A percentile compares a stretch with the other conserved stretches of the same genome.
Evolutionary conservation across 2,888 invertebrate species (phyloP).

Genomic region (Uropetala carovei): DNA sequence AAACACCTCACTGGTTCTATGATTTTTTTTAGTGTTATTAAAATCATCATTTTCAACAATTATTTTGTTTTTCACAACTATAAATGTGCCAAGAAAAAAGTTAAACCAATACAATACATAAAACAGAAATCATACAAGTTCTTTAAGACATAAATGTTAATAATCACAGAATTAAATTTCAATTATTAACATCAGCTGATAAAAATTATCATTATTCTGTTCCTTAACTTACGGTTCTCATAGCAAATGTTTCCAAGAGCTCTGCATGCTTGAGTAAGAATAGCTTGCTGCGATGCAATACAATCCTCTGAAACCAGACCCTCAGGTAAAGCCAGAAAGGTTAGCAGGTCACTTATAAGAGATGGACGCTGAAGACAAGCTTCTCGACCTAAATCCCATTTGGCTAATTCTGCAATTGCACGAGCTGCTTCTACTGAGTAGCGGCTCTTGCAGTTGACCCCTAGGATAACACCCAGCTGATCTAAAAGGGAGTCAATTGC

Average conservation of each 20-base stretch:
- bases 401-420: constrained; percentile 84
- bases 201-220: not conserved
- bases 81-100: too few species aligned
- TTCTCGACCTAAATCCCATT: constrained; percentile 85
- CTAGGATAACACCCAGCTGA: constrained; percentile 52
- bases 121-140: too few species aligned
- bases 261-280: constrained; percentile 86
- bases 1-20: too few species aligned
- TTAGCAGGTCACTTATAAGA: constrained; percentile 67
- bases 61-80: too few species aligned
- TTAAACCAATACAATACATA: too few species aligned
- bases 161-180: not conserved
- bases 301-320: constrained; percentile 66
- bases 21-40: too few species aligned
- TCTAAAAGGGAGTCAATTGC: constrained; percentile 26
- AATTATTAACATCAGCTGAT: not conserved
- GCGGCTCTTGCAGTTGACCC: not conserved
- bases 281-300: constrained; percentile 75
- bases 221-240: constrained; percentile 86
- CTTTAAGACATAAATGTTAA: too few species aligned
- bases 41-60: too few species aligned
- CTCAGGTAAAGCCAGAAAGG: constrained; percentile 68
- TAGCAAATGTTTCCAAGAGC: constrained; percentile 93
- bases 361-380: constrained; percentile 78
- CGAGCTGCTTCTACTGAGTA: constrained; percentile 52